Conservation (phyloP, 1,140 invertebrate species). For the Gryllus bimaculatus region DNA sequence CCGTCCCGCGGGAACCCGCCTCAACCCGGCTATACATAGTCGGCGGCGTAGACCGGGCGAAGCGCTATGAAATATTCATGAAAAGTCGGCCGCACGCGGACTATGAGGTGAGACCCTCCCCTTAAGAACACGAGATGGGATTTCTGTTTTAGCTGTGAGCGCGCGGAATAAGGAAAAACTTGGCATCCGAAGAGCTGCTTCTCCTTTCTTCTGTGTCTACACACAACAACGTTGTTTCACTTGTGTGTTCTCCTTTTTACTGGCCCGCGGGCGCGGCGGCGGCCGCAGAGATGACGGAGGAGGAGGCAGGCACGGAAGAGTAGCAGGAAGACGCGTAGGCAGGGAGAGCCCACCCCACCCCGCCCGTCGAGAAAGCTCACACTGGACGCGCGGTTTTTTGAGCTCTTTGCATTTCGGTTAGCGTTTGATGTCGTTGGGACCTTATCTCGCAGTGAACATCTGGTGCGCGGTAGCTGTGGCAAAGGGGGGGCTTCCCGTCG, state of each 20-base stretch:
- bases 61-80: slow-evolving; percentile 19
- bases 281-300: too few species aligned
- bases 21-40: too few species aligned
- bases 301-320: too few species aligned
- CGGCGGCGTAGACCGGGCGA: neutral
- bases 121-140: slow-evolving; percentile 14
- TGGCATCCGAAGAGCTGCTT: neutral
- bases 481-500: too few species aligned
- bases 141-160: slow-evolving; percentile 10
- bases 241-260: neutral
- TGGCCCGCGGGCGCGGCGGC: too few species aligned
- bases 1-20: too few species aligned
- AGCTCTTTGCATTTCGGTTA: neutral
- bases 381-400: too few species aligned
- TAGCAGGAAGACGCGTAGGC: too few species aligned
- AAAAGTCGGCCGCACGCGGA: slow-evolving; percentile 11
- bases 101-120: slow-evolving; percentile 7
- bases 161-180: slow-evolving; percentile 1
- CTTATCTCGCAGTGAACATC: neutral
- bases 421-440: neutral
- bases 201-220: neutral
- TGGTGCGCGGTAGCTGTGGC: too few species aligned
- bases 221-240: neutral
- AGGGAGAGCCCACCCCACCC: too few species aligned
- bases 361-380: too few species aligned